Evolutionary conservation across 2,113 vertebrate genomes (phyloP), one percentile per base, ranked within the genome.

Genomic region (Bambusicola thoracicus): DNA sequence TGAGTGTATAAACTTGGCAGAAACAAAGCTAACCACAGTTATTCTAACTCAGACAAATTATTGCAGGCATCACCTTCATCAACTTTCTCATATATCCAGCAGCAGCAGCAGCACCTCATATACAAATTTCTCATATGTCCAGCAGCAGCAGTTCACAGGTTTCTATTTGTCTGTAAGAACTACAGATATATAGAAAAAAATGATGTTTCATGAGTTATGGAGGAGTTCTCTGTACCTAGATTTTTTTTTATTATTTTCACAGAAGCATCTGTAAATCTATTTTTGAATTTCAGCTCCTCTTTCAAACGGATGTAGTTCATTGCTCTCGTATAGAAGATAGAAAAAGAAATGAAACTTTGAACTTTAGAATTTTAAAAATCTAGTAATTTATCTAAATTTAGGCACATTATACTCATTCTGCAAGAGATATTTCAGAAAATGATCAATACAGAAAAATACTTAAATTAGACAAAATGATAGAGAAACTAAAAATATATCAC

Each of bases 401-500:
- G 44, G 61, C 38, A 41, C 32, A 80, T 92, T 91, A 85, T 48
- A 85, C n/a, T 6, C 32, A 85, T 80, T 89, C 12, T 77, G 20
- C 25, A 91, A 85, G 41, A 62, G 5, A 59, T 44, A 48, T 67
- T 70, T 46, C 8, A 10, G 8, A 51, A 53, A 67, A 83, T 17
- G 1, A 44, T 74, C 1, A 3, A 11, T 67, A 66, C 13, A 70
- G 44, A 62, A 82, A 91, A 80, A 61, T 0, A 66, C 30, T 7
- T 66, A 81, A 88, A 86, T 87, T 91, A 80, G 27, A 62, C 13
- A 73, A 89, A 90, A 88, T 40, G 61, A 30, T 14, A 81, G 34
- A 72, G 46, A 78, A 86, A 24, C 81, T 87, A 94, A 87, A 96
- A 93, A 94, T 93, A 70, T 4, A 38, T 2, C 40, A 75, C 7